These are phyloP conservation scores for Drosophila orosa DNA, from an alignment of 1,140 invertebrate genomes.

Conservation along the genomic window DNA sequence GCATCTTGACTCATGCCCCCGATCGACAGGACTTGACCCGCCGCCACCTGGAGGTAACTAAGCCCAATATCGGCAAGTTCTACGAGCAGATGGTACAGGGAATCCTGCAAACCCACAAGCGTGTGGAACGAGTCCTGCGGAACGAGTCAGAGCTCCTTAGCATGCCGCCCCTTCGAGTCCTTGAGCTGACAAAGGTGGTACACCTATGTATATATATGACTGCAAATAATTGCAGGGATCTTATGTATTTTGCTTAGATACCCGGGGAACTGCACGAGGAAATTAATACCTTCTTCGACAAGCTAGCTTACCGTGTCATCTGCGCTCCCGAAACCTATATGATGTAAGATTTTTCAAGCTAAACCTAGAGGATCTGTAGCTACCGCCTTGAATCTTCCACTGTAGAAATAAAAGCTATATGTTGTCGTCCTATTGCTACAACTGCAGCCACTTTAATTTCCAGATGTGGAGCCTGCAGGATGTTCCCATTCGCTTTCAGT, in stretches of 20 bases:
- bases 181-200: constrained; percentile 31
- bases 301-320: constrained; percentile 65
- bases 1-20: constrained; percentile 43
- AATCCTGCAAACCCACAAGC: constrained; percentile 28
- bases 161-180: neutral
- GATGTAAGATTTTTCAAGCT: constrained; percentile 44
- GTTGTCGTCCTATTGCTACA: constrained; percentile 54
- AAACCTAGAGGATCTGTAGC: neutral
- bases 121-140: constrained; percentile 29
- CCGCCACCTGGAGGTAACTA: constrained; percentile 6
- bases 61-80: constrained; percentile 53
- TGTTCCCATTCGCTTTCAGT: constrained; percentile 60
- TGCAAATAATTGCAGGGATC: neutral
- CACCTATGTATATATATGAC: neutral
- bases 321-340: constrained; percentile 52
- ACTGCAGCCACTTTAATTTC: constrained; percentile 41
- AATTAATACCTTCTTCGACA: constrained; percentile 60
- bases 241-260: constrained; percentile 12
- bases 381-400: neutral
- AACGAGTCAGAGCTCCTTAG: constrained; percentile 27
- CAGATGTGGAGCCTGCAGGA: constrained; percentile 71
- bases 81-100: constrained; percentile 37
- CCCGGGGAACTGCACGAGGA: constrained; percentile 38
- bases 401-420: constrained; percentile 43
- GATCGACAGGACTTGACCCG: constrained; percentile 42